Evolutionary conservation across 2,113 vertebrate species (phyloP), one percentile per base, ranked within the genome.

Genomic region (Mugil cephalus): DNA sequence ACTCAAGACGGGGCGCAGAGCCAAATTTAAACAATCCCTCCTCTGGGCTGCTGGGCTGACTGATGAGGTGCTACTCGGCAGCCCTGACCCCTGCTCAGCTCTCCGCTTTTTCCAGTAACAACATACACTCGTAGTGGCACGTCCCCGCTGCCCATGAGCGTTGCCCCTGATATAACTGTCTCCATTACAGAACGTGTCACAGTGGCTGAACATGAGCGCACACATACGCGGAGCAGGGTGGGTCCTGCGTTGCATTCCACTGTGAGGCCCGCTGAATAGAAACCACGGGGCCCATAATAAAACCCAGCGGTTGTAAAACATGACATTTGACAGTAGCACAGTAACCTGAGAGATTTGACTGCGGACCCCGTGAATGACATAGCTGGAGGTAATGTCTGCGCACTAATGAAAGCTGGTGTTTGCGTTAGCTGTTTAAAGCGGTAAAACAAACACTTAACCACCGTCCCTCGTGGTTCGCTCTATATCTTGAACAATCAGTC

Each of bases 41-140:
- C 73, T 82, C 69, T 30, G 68, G 87, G 73, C 89, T 65, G 77
- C 63, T 86, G 80, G 72, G 77, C 76, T 88, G 92, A 93, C 86
- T 90, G 90, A 93, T 92, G 89, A 92, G 92, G 91, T 89, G 91
- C 84, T 88, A 66, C 61, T 61, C 73, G n/a, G 75, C 72, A 69
- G 82, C 86, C 80, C 19, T 88, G 86, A 92, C 88, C 90, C 72
- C 17, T n/a, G 62, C 86, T 87, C 82, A 19, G 62, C 74, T 79
- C 79, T 80, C 79, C 52, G 74, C 75, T 90, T 83, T 84, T 83
- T 85, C 82, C 89, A 90, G 84, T 74, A 85, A 86, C 79, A 85
- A 82, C 80, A 79, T 58, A 59, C 83, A 77, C 67, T 77, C 75
- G 18, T 40, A 85, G 80, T 85, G 82, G 67, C 85, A 42, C 61